Evolutionary conservation across 1,140 invertebrate genomes (phyloP).

Genomic region (Eurosta solidaginis): DNA sequence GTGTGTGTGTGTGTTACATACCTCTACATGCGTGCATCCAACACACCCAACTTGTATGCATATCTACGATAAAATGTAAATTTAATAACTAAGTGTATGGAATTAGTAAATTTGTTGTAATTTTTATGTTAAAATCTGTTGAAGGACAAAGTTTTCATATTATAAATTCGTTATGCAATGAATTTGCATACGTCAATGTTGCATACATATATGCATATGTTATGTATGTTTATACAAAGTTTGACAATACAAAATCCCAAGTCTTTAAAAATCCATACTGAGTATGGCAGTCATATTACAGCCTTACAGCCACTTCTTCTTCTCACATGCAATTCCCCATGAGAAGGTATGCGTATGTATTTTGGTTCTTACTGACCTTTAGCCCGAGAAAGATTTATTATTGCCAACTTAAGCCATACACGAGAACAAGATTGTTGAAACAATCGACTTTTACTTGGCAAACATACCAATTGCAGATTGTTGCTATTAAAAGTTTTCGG

Average conservation of each 20-base stretch:
- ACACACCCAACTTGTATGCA: background rate
- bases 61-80: constrained; percentile 21
- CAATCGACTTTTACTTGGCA: background rate
- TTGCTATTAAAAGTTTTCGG: constrained; percentile 10
- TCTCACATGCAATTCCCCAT: background rate
- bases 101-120: constrained; percentile 18
- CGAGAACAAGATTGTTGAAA: too few species aligned
- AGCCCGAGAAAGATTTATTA: background rate
- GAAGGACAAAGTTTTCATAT: background rate
- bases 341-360: background rate
- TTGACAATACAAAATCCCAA: background rate
- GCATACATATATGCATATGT: background rate
- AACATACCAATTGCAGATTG: constrained; percentile 15
- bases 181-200: too few species aligned
- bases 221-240: background rate
- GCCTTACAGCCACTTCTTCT: background rate
- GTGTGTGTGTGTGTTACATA: background rate
- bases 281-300: background rate
- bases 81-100: constrained; percentile 9
- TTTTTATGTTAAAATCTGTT: background rate
- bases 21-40: background rate
- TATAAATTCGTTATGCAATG: constrained; percentile 13
- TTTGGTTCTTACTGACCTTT: background rate
- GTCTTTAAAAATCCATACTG: background rate
- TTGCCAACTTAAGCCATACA: background rate